Percentiles rank a stretch among this genome's conserved stretches.
phyloP scores from a whole-genome alignment of 2,888 invertebrate genomes.

The Diadegma fenestrale region DNA sequence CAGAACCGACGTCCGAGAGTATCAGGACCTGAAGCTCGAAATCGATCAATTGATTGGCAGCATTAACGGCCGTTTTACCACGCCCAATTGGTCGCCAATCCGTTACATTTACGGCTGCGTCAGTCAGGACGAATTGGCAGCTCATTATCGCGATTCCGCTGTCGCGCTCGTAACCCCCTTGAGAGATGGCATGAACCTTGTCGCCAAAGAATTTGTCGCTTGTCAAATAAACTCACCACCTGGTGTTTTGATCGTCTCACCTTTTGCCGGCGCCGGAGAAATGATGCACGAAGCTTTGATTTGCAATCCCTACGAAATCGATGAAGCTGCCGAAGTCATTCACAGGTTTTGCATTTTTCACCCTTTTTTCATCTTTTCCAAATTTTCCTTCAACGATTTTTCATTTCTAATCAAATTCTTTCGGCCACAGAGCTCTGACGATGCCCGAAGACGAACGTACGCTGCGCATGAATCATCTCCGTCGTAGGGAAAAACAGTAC shows the following conservation, averaged over 20 bases:
- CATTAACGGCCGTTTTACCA: conserved; percentile 95
- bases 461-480: conserved; percentile 93
- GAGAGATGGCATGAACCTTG: conserved; percentile 96
- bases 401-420: not conserved
- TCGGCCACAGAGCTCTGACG: conserved; percentile 89
- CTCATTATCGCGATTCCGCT: conserved; percentile 94
- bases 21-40: conserved; percentile 95
- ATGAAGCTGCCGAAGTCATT: conserved; percentile 94
- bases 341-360: conserved; percentile 86
- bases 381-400: too few relatives aligned
- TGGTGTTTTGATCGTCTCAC: conserved; percentile 95
- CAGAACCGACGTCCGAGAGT: conserved; percentile 95
- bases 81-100: conserved; percentile 97
- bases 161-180: conserved; percentile 95
- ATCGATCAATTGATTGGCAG: conserved; percentile 95
- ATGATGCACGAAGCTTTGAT: conserved; percentile 97
- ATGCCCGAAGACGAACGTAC: conserved; percentile 96
- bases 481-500: conserved; percentile 92
- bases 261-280: conserved; percentile 96
- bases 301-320: conserved; percentile 95
- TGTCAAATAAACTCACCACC: conserved; percentile 95
- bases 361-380: not conserved
- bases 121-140: conserved; percentile 94
- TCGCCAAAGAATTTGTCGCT: conserved; percentile 96
- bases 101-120: conserved; percentile 95